Conservation (phyloP, 2,888 invertebrate genomes). For the Thymelicus acteon region DNA sequence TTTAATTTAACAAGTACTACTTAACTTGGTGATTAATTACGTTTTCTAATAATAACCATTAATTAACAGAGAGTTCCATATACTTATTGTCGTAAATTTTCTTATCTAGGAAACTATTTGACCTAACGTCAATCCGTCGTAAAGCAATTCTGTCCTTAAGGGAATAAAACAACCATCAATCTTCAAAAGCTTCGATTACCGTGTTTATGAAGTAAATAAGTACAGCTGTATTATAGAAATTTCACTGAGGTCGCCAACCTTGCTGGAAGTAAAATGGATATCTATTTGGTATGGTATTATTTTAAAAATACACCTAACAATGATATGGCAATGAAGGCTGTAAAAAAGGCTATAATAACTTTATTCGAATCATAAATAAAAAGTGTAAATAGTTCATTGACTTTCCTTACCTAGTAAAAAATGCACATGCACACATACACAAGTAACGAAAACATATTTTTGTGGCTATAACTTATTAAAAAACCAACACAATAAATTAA, state of each 20-base stretch:
- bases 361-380: too few species aligned
- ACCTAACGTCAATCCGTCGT: neutral
- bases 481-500: too few species aligned
- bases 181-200: neutral
- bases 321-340: too few species aligned
- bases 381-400: too few species aligned
- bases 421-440: too few species aligned
- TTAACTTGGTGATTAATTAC: neutral
- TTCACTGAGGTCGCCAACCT: neutral
- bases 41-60: neutral
- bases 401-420: too few species aligned
- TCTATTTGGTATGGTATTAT: neutral
- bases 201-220: neutral
- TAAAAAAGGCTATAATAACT: too few species aligned
- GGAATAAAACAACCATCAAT: neutral
- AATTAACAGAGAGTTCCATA: neutral
- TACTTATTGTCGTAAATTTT: neutral
- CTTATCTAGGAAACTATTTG: neutral
- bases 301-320: too few species aligned
- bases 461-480: too few species aligned
- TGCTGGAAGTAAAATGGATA: neutral
- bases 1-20: neutral
- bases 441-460: too few species aligned
- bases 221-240: neutral
- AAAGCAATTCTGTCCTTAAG: neutral